Conservation (phyloP, 2,888 invertebrate species). For the Conomelus anceps region DNA sequence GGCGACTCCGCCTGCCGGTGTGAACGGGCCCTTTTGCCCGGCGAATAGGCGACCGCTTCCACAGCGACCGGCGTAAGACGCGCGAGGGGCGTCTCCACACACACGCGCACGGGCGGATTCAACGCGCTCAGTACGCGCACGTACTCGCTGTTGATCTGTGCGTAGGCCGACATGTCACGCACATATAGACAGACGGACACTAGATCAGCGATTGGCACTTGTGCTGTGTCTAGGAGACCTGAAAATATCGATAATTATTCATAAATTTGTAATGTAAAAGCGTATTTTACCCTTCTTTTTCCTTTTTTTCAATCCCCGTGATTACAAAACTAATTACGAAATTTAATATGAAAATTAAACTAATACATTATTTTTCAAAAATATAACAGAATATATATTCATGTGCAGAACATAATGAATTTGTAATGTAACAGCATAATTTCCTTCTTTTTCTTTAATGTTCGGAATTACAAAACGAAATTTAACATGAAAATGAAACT, state of each 20-base stretch:
- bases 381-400: too few species aligned
- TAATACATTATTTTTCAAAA: too few species aligned
- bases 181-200: slow-evolving; percentile 80
- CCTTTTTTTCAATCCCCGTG: too few species aligned
- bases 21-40: slow-evolving; percentile 27
- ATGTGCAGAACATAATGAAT: too few species aligned
- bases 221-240: slow-evolving; percentile 49
- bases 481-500: too few species aligned
- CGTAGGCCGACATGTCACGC: slow-evolving; percentile 72
- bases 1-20: neutral
- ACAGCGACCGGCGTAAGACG: slow-evolving; percentile 64
- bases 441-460: too few species aligned
- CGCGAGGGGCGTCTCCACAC: slow-evolving; percentile 72
- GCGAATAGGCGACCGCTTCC: slow-evolving; percentile 57
- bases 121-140: slow-evolving; percentile 61
- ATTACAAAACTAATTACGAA: too few species aligned
- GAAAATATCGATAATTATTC: slow-evolving; percentile 40
- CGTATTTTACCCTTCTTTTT: too few species aligned
- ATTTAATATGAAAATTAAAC: too few species aligned
- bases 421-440: too few species aligned
- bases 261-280: too few species aligned
- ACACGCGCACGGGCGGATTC: slow-evolving; percentile 81
- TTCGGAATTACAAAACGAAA: too few species aligned
- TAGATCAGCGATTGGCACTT: slow-evolving; percentile 56
- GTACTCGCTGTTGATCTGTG: slow-evolving; percentile 70